Base-by-base conservation (phyloP, 1,140 invertebrate species). In the Heliconius nattereri region DNA sequence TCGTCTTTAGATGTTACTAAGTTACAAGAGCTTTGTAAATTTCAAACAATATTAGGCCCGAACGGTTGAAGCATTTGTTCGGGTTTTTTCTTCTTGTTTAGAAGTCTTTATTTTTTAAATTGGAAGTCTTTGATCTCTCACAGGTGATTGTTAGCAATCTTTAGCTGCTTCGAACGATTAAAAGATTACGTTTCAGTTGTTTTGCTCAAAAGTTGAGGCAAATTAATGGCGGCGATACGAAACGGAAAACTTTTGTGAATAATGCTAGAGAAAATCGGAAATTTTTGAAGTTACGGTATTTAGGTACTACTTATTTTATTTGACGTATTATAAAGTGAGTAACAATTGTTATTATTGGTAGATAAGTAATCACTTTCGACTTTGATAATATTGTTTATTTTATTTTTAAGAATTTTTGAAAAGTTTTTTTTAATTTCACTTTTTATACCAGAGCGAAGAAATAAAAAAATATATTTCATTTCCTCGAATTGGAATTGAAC, bases 161-260 rank as follows among this genome's bases (percentile, higher is more conserved):
- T 79, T 52, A 71, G 66, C 78, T 76, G 32, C 49, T 72, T 37
- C 6, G 16, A 76, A 71, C 75, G 75, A 80, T 80, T 80, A 80
- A 76, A 76, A 72, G 75, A 66, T 80, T 76, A 57, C 57, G 71
- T 80, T 80, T 73, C 79, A 80, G 52, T 79, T 72, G 66, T 80
- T 80, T 76, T 60, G 74, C 57, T 73, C 19, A 73, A 80, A 80
- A 73, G 23, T 75, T 80, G 66, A 76, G 35, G 35, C 71, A 76
- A 80, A 80, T 80, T 76, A 79, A 75, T 79, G 73, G 45, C 40
- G 70, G 45, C 45, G 19, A 54, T 45, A 45, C 71, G 73, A 52
- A 23, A 45, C 37, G 35, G 20, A 76, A 26, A 66, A 66, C 60
- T 66, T 29, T 66, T 66, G 60, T 16, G 23, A 66, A 5, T 66